Conservation (phyloP, 1,140 invertebrate genomes). For the Drosophila eugracilis region DNA sequence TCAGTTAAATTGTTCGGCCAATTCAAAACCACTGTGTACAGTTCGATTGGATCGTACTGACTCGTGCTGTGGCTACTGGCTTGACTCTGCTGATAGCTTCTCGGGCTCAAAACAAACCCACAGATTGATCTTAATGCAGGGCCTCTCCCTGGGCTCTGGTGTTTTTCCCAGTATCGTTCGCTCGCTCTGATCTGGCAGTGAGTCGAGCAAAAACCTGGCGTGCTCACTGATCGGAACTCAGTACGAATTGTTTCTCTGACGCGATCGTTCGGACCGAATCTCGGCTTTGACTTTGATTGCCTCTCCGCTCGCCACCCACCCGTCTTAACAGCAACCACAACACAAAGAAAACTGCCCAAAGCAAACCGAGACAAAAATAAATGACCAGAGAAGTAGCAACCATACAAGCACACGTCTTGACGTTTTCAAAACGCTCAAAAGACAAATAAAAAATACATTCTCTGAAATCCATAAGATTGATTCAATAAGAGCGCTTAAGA, state of each 20-base stretch:
- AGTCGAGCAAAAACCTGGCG: conserved; percentile 57
- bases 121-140: conserved; percentile 67
- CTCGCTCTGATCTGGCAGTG: conserved; percentile 15
- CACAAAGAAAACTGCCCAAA: conserved; percentile 72
- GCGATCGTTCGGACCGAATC: conserved; percentile 56
- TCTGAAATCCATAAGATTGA: conserved; percentile 24
- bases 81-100: conserved; percentile 44
- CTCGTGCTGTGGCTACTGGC: conserved; percentile 21
- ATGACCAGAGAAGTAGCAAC: conserved; percentile 31
- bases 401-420: conserved; percentile 62
- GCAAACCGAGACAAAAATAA: conserved; percentile 53
- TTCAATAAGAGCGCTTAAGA: conserved; percentile 18
- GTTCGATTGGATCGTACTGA: conserved; percentile 32
- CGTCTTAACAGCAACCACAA: conserved; percentile 23
- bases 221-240: conserved; percentile 44
- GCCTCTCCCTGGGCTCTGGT: conserved; percentile 23
- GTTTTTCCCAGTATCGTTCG: not conserved
- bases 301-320: conserved; percentile 1
- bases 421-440: conserved; percentile 61
- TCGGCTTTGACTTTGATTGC: conserved; percentile 52
- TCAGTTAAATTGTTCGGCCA: not conserved
- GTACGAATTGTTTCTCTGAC: conserved; percentile 67
- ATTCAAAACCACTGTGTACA: conserved; percentile 32
- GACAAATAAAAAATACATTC: conserved; percentile 22
- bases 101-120: conserved; percentile 25